Percentiles rank a stretch among this genome's conserved stretches.
phyloP scores from a whole-genome alignment of 2,888 invertebrate species.

The Leptinotarsa tumamoca region DNA sequence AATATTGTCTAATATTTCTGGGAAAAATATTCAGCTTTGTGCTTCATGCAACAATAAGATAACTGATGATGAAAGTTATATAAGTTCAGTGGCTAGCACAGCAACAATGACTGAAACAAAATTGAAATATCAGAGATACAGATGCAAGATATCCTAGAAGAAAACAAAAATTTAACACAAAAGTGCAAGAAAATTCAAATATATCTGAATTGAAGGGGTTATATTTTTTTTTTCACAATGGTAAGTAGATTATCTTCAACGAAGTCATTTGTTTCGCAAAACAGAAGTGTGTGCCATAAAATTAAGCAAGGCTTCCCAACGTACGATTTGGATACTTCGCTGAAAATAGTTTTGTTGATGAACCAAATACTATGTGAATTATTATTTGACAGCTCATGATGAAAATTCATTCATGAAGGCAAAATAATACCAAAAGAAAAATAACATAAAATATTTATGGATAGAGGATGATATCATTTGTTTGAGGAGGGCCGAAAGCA shows the following conservation, averaged over 20 bases:
- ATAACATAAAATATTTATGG: not conserved
- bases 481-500: not conserved
- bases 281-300: no score
- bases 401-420: not conserved
- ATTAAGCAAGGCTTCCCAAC: not conserved
- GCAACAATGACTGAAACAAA: not conserved
- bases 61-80: not conserved
- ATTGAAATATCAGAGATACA: not conserved
- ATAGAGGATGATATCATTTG: not conserved
- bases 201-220: no score
- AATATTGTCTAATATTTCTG: not conserved
- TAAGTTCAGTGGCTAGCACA: not conserved
- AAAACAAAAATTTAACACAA: not conserved
- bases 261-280: no score
- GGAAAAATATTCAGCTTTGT: not conserved
- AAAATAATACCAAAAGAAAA: not conserved
- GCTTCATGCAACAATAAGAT: not conserved
- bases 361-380: not conserved
- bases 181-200: not conserved
- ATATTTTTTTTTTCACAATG: no score
- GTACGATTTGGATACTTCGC: not conserved
- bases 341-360: not conserved
- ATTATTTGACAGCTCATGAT: constrained; percentile 10
- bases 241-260: no score
- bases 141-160: not conserved